phyloP scores from a whole-genome alignment of 2,113 vertebrate genomes.

The Spea multiplicata region DNA sequence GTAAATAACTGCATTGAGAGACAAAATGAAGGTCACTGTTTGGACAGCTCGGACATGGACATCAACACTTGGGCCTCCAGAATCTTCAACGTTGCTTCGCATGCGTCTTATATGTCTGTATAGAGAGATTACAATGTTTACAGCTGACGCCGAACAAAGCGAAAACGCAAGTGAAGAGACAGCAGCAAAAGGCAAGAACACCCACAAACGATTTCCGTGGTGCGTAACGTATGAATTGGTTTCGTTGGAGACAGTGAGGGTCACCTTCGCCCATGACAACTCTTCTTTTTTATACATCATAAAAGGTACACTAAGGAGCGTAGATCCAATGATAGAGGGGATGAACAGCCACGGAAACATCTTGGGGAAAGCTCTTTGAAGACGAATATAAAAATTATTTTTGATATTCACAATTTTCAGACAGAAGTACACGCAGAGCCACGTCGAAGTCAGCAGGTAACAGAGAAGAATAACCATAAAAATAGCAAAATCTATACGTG shows the following conservation, averaged over 20 bases:
- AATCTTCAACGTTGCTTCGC: not conserved
- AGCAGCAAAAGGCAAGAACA: no score
- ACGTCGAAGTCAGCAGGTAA: not conserved
- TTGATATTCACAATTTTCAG: constrained; percentile 14
- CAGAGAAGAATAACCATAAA: not conserved
- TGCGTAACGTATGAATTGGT: not conserved
- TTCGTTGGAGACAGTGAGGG: no score
- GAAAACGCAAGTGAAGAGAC: constrained; percentile 2
- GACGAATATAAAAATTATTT: not conserved
- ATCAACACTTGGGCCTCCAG: not conserved
- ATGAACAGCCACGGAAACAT: not conserved
- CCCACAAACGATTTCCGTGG: not conserved
- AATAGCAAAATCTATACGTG: not conserved
- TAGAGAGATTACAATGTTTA: constrained; percentile 1
- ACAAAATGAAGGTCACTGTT: not conserved
- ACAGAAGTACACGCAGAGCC: constrained; percentile 4
- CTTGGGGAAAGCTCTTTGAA: not conserved
- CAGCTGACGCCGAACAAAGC: not conserved
- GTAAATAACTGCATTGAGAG: not conserved
- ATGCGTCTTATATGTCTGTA: not conserved
- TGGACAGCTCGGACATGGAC: constrained; percentile 7
- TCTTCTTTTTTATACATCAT: no score
- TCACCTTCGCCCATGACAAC: no score
- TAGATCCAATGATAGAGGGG: not conserved
- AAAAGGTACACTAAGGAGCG: no score